A percentile compares a stretch with the other conserved stretches of the same genome.
Evolutionary conservation across 92 coral and sea anemone species (phyloP).

Genomic region (Heliopora coerulea): DNA sequence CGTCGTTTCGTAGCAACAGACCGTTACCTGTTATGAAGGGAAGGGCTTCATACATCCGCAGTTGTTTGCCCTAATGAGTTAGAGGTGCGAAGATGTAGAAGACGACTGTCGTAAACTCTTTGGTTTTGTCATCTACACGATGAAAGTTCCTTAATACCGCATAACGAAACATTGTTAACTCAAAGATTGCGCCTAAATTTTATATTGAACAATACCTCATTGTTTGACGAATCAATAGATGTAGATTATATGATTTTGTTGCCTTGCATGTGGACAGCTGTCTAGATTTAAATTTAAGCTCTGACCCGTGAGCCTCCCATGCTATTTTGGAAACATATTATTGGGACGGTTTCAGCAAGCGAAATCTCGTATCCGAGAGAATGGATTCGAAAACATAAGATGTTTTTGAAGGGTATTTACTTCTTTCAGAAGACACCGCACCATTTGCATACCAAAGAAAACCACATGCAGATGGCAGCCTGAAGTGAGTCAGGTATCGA

Average conservation of each 20-base stretch:
- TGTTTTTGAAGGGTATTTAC: too few species aligned
- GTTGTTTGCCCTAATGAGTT: background rate
- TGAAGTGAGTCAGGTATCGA: background rate
- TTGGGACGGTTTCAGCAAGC: too few species aligned
- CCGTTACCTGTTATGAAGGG: slow-evolving; percentile 25
- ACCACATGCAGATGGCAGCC: slow-evolving; percentile 17
- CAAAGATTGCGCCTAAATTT: background rate
- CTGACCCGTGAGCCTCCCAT: too few species aligned
- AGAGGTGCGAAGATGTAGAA: background rate
- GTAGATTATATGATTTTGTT: slow-evolving; percentile 23
- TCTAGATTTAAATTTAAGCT: background rate
- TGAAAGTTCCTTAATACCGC: too few species aligned
- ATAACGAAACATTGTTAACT: background rate
- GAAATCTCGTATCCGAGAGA: too few species aligned
- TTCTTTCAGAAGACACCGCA: background rate
- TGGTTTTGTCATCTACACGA: too few species aligned
- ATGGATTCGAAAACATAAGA: too few species aligned
- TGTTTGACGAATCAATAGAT: slow-evolving; percentile 14
- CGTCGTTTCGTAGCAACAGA: slow-evolving; percentile 25
- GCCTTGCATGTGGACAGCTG: slow-evolving; percentile 33
- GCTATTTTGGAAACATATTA: too few species aligned
- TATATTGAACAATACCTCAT: background rate
- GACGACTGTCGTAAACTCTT: too few species aligned
- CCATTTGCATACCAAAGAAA: background rate
- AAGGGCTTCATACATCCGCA: background rate